Evolutionary conservation across 2,797 vertebrate species (phyloP), one percentile per base, ranked within the genome.

Genomic region (Tinamus major): DNA sequence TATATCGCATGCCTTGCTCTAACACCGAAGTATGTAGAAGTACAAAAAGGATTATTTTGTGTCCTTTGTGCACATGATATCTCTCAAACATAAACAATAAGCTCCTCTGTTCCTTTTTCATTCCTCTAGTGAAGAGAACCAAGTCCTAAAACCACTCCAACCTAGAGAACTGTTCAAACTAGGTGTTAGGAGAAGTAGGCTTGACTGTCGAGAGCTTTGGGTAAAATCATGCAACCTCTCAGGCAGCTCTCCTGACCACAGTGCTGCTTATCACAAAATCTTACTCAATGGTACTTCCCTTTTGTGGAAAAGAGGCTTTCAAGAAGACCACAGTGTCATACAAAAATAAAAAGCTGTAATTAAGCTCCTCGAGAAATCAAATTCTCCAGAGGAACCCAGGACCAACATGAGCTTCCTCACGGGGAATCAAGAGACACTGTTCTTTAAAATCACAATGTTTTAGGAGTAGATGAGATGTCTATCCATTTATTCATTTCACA

Each of bases 1-100:
- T 62, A 20, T 17, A 55, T 23, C 48, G 12, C 23, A 12, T 9
- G 8, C 33, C 74, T 71, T 75, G 33, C 27, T 84, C 62, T 77
- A 41, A 14, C 48, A 61, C 19, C 48, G 3, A 80, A 71, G 21
- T 24, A 68, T 0, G 0, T 2, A 64, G 8, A 41, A 59, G 35
- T 5, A 70, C 12, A 51, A 88, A 82, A 46, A 35, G 9, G 26
- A 33, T 89, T 81, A 39, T 69, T 89, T 87, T 48, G 58, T 76
- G 8, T 56, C 10, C 26, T 55, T 35, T 26, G 10, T 29, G 35
- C 19, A 61, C 1, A 21, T 13, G 4, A 4, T 31, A 6, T 55
- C 24, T 76, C 65, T 85, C 69, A 53, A 67, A 78, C 3, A 21
- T 2, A 7, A 49, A 29, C 14, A 56, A 20, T 55, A 70, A 83